Evolutionary conservation across 1,140 invertebrate genomes (phyloP).

Genomic region (Atta colombica): DNA sequence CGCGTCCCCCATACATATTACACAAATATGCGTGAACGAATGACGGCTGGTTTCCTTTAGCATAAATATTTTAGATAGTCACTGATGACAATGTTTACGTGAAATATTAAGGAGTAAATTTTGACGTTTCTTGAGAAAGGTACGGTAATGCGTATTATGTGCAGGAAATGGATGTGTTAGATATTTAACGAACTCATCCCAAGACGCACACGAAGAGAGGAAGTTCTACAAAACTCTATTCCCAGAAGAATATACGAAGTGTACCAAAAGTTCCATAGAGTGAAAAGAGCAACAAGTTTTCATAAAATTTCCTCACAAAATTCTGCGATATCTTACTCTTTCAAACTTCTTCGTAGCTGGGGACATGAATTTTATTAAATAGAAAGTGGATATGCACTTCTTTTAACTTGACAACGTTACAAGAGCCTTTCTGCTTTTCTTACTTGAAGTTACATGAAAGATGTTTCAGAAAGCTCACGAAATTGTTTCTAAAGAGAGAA

Average conservation of each 20-base stretch:
- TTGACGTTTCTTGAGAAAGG: background rate
- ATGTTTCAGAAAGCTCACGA: background rate
- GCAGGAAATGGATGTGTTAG: conserved; percentile 23
- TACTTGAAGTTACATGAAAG: background rate
- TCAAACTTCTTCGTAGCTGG: background rate
- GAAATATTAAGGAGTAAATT: conserved; percentile 47
- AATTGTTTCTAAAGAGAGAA: background rate
- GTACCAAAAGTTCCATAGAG: conserved; percentile 34
- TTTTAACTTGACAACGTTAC: conserved; percentile 43
- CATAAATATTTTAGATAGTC: conserved; percentile 42
- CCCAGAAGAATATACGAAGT: conserved; percentile 34
- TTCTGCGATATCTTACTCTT: conserved; percentile 18
- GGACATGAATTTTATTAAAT: conserved; percentile 58
- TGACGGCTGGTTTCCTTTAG: conserved; percentile 35
- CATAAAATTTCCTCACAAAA: conserved; percentile 55
- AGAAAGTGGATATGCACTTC: conserved; percentile 25
- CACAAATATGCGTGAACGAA: conserved; percentile 60
- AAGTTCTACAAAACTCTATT: conserved; percentile 34
- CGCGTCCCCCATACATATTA: conserved; percentile 15
- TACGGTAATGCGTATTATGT: background rate
- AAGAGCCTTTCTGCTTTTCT: conserved; percentile 9
- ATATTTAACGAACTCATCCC: conserved; percentile 29
- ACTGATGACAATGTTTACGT: conserved; percentile 27
- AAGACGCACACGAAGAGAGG: background rate
- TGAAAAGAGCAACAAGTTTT: conserved; percentile 54